These are phyloP conservation scores for Chitala chitala DNA, from an alignment of 2,113 vertebrate genomes.

Conservation along the genomic window DNA sequence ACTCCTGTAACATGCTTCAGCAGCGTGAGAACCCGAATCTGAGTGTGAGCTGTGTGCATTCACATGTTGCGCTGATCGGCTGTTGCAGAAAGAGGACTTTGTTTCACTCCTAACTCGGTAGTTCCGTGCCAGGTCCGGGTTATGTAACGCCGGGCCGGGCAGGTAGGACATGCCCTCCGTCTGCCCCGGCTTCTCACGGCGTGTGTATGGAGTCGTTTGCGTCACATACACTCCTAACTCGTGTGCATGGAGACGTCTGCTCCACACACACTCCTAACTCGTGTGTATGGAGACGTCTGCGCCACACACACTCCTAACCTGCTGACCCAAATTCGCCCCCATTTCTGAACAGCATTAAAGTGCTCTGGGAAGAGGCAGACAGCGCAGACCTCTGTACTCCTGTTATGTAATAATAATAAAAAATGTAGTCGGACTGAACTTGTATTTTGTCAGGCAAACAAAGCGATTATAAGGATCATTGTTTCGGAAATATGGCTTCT, in stretches of 20 bases:
- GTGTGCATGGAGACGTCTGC: not conserved
- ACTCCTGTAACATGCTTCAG: not conserved
- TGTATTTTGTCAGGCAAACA: too few relatives aligned
- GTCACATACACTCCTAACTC: too few relatives aligned
- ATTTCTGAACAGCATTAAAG: not conserved
- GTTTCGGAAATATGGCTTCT: too few relatives aligned
- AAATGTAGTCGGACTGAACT: too few relatives aligned
- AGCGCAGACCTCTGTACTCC: not conserved
- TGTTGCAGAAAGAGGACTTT: conserved; percentile 23
- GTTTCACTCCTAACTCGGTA: conserved; percentile 48
- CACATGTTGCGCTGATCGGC: not conserved
- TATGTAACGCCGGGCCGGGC: conserved; percentile 59
- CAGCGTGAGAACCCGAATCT: not conserved
- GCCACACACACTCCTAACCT: conserved; percentile 25
- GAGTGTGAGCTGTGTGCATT: too few relatives aligned
- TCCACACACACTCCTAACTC: conserved; percentile 25
- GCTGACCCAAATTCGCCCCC: conserved; percentile 31
- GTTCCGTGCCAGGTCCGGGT: conserved; percentile 45
- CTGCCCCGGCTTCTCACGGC: conserved; percentile 15
- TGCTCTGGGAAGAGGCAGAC: not conserved
- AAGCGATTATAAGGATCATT: too few relatives aligned
- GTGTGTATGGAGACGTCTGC: conserved; percentile 7
- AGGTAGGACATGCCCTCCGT: conserved; percentile 3
- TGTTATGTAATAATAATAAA: conserved; percentile 21
- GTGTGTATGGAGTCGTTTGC: not conserved